These are phyloP conservation scores for Gymnorhina tibicen DNA, from an alignment of 2,113 vertebrate genomes.

Conservation along the genomic window DNA sequence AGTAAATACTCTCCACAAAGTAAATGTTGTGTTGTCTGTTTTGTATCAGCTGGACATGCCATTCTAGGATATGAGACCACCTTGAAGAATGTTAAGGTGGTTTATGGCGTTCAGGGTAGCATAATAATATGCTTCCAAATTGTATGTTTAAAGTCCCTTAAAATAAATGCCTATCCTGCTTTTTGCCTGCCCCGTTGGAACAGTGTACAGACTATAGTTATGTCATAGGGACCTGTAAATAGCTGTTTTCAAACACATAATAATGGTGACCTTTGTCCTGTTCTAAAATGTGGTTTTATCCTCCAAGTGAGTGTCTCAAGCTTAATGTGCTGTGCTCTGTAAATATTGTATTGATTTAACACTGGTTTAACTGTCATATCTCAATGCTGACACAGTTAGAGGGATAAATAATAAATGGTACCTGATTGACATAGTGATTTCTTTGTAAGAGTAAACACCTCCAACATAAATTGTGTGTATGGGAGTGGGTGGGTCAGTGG, in stretches of 20 bases:
- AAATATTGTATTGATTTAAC: slow-evolving; percentile 90
- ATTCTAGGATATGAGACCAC: slow-evolving; percentile 72
- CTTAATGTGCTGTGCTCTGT: slow-evolving; percentile 85
- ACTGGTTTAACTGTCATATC: slow-evolving; percentile 82
- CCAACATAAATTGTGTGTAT: slow-evolving; percentile 64
- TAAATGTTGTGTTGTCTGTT: slow-evolving; percentile 69
- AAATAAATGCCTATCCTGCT: slow-evolving; percentile 75
- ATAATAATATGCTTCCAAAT: slow-evolving; percentile 73
- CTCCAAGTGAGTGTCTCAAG: slow-evolving; percentile 75
- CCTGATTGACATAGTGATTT: slow-evolving; percentile 70
- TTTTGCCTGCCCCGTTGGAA: slow-evolving; percentile 73
- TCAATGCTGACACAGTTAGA: slow-evolving; percentile 81
- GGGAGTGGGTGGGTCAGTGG: slow-evolving; percentile 20
- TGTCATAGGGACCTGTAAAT: slow-evolving; percentile 81
- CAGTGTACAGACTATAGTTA: slow-evolving; percentile 74
- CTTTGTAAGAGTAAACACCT: slow-evolving; percentile 62
- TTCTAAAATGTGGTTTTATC: slow-evolving; percentile 81
- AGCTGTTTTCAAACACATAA: slow-evolving; percentile 70
- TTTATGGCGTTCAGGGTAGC: slow-evolving; percentile 70
- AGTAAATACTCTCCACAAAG: slow-evolving; percentile 63
- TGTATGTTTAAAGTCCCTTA: slow-evolving; percentile 66
- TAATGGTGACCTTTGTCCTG: slow-evolving; percentile 75
- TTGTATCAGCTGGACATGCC: slow-evolving; percentile 76
- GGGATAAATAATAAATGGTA: slow-evolving; percentile 76
- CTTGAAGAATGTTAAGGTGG: slow-evolving; percentile 68